Percentiles rank a stretch among this genome's conserved stretches.
phyloP scores from a whole-genome alignment of 2,797 vertebrate species.

The Diglossa cyanea region DNA sequence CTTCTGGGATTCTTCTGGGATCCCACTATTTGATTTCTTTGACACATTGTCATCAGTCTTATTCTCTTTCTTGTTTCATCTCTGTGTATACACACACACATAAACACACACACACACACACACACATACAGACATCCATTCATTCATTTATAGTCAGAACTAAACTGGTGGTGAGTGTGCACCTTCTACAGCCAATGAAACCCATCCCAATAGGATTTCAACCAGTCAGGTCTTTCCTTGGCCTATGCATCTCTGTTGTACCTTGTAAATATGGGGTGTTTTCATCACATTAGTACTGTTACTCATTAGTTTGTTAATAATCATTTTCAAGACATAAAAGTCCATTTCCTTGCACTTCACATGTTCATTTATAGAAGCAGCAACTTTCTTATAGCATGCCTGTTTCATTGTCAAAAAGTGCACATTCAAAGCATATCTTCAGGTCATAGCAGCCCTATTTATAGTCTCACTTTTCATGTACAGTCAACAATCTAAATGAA shows the following conservation, averaged over 20 bases:
- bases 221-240: background rate
- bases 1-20: background rate
- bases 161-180: background rate
- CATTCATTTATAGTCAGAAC: background rate
- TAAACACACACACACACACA: background rate
- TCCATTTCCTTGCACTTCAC: background rate
- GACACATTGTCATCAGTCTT: background rate
- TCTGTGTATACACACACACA: background rate
- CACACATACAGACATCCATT: background rate
- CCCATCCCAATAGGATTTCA: background rate
- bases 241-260: background rate
- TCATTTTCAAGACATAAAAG: background rate
- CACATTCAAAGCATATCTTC: background rate
- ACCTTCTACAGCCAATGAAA: background rate
- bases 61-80: background rate
- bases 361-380: background rate
- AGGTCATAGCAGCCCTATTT: background rate
- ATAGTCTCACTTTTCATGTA: background rate
- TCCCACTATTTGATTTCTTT: background rate
- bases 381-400: background rate
- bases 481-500: background rate
- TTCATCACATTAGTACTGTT: background rate
- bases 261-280: background rate
- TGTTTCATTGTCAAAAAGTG: background rate
- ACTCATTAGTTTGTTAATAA: background rate